phyloP scores from a whole-genome alignment of 2,888 invertebrate species.

The Cephus runcator region DNA sequence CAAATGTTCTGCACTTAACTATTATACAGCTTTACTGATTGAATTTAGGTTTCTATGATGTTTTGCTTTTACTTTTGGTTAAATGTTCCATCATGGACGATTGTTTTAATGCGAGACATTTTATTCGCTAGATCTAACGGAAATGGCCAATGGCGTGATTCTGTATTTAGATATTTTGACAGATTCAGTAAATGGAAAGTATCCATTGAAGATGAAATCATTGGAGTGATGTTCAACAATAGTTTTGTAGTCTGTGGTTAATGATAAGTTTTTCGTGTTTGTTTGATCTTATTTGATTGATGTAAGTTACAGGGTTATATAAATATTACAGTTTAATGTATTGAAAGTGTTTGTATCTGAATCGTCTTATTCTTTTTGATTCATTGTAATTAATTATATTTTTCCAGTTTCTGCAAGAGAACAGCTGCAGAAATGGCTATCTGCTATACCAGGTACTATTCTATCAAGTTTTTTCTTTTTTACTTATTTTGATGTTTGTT shows the following conservation, averaged over 20 bases:
- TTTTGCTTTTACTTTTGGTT: not conserved
- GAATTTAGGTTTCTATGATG: not conserved
- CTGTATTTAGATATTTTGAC: not conserved
- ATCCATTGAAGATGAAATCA: not conserved
- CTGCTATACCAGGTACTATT: slow-evolving; percentile 44
- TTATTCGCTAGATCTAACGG: not conserved
- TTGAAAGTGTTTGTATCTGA: not conserved
- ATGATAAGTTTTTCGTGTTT: not conserved
- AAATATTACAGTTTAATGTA: not conserved
- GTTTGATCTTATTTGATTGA: not conserved
- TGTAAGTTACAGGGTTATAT: not conserved
- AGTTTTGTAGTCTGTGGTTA: not conserved
- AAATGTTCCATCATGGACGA: not conserved
- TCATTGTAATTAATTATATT: not conserved
- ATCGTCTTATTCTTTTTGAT: not conserved
- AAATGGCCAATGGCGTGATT: not conserved
- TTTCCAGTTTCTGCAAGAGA: not conserved
- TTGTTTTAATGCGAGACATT: not conserved
- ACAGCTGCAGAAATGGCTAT: slow-evolving; percentile 42
- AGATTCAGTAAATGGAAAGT: not conserved
- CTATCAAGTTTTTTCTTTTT: not conserved
- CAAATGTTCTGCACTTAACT: not conserved
- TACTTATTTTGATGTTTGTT: not conserved
- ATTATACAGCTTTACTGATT: not conserved
- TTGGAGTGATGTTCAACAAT: not conserved